Percentiles rank a stretch among this genome's conserved stretches.
Evolutionary conservation across 2,113 vertebrate genomes (phyloP).

Genomic region (Ophiodon elongatus): DNA sequence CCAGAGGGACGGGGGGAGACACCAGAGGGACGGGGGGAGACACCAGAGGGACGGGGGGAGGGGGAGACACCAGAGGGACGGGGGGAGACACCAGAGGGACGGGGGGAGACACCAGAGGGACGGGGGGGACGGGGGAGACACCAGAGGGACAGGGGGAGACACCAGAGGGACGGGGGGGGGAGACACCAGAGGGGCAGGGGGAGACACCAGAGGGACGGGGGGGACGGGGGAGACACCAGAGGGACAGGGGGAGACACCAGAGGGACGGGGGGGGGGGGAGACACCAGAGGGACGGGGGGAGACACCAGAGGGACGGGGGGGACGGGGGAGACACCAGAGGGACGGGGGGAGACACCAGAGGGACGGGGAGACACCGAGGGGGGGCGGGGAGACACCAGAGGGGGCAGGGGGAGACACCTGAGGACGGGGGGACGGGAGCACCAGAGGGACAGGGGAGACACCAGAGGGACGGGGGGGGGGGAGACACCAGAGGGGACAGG

Average conservation of each 20-base stretch:
- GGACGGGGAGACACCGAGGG: too few relatives aligned
- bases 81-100: too few relatives aligned
- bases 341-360: too few relatives aligned
- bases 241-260: not conserved
- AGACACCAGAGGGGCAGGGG: too few relatives aligned
- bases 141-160: slow-evolving; percentile 76
- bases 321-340: too few relatives aligned
- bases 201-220: too few relatives aligned
- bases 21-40: too few relatives aligned
- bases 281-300: slow-evolving; percentile 76
- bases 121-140: not conserved
- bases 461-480: not conserved
- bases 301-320: not conserved
- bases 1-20: not conserved
- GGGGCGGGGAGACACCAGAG: too few relatives aligned
- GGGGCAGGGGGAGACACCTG: not conserved
- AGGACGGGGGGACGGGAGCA: not conserved
- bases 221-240: too few relatives aligned
- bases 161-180: not conserved
- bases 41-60: too few relatives aligned
- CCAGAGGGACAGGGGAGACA: slow-evolving; percentile 80
- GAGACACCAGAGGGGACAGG: too few relatives aligned
- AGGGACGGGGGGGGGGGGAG: not conserved
- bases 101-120: not conserved
- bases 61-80: too few relatives aligned